A percentile compares a stretch with the other conserved stretches of the same genome.
These are phyloP conservation scores for Spilogale gracilis DNA, from an alignment of 2,113 vertebrate species.

Conservation along the genomic window DNA sequence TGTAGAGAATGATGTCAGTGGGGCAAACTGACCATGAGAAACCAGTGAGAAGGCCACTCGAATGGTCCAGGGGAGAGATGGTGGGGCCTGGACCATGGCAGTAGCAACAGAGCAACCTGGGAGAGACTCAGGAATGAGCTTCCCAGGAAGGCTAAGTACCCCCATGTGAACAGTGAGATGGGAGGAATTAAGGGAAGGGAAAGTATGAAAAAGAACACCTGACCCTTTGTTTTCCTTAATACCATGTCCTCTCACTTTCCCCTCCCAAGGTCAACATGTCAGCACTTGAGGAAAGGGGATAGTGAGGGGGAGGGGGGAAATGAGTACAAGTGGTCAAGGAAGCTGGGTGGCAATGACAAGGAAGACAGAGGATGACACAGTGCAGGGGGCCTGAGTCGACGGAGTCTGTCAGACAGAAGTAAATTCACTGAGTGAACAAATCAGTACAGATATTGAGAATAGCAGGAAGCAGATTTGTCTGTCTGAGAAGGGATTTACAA, in stretches of 20 bases:
- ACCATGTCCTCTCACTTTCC: not conserved
- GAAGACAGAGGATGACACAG: not conserved
- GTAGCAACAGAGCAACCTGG: not conserved
- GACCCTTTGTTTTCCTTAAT: not conserved
- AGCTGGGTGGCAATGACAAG: not conserved
- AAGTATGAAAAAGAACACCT: not conserved
- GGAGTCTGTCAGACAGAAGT: not conserved
- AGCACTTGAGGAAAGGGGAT: not conserved
- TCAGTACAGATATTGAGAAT: not conserved
- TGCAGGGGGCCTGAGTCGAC: not conserved
- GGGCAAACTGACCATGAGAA: not conserved
- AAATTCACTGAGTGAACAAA: not conserved
- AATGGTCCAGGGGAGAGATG: not conserved
- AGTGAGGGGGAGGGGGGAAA: not conserved
- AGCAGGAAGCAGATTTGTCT: not conserved
- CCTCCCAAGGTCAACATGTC: not conserved
- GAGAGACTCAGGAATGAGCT: not conserved
- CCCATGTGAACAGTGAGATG: not conserved
- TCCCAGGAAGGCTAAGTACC: not conserved
- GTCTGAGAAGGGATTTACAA: not conserved
- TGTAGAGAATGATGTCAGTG: not conserved
- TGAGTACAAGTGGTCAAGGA: rapidly evolving
- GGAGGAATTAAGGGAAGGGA: not conserved
- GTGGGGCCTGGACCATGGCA: not conserved
- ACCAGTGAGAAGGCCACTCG: not conserved